These are phyloP conservation scores for Holcopasites calliopsidis DNA, from an alignment of 1,140 invertebrate species.

Conservation along the genomic window DNA sequence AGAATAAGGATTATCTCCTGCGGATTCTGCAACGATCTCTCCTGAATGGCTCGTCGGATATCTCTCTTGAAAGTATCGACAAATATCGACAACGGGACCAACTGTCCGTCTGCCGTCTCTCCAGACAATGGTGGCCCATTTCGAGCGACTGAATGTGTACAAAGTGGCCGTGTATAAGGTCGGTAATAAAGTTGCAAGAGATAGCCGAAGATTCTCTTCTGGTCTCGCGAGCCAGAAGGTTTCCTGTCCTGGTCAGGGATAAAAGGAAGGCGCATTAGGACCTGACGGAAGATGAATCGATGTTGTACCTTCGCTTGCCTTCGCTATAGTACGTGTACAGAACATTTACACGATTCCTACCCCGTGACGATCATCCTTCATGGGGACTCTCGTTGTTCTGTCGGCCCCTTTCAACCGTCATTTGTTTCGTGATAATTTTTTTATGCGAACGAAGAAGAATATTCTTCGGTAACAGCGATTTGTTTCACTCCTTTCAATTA, in stretches of 20 bases:
- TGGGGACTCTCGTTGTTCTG: not conserved
- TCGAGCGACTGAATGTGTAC: conserved; percentile 6
- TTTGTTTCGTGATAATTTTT: not conserved
- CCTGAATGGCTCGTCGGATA: not conserved
- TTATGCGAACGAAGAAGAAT: not conserved
- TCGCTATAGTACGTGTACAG: no score
- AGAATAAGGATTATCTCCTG: not conserved
- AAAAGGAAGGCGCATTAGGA: not conserved
- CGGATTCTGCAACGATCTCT: not conserved
- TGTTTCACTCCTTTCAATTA: not conserved
- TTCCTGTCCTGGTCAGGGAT: no score
- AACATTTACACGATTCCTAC: not conserved
- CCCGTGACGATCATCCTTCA: not conserved
- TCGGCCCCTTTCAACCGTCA: not conserved
- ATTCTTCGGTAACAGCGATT: not conserved
- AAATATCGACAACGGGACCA: conserved; percentile 3
- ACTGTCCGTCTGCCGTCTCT: not conserved
- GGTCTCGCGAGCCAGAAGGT: not conserved
- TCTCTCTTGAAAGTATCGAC: conserved; percentile 7
- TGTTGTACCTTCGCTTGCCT: not conserved
- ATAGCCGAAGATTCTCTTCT: not conserved
- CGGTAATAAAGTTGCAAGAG: not conserved
- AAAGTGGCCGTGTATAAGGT: not conserved
- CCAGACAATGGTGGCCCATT: not conserved
- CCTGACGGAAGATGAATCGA: not conserved